Base-by-base conservation (phyloP, 2,797 vertebrate genomes). In the Lutjanus campechanus region DNA sequence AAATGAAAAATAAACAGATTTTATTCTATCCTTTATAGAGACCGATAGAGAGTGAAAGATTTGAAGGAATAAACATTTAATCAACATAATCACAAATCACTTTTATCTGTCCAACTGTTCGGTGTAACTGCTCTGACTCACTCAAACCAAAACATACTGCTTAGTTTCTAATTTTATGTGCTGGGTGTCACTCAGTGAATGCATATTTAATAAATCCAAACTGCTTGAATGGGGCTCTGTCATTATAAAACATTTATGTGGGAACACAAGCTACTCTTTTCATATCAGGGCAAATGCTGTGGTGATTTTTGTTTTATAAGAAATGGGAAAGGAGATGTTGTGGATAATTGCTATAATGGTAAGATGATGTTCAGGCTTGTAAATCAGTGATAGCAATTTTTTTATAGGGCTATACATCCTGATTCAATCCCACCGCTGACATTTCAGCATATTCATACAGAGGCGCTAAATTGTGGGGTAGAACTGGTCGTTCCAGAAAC, bases 261-360 rank as follows among this genome's bases (percentile, higher is more conserved):
- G 36, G 17, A 78, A 83, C 44, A 70, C 8, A 44, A 47, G 56
- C 5, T 19, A 40, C 8, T 43, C 5, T 63, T 68, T 64, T 17
- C 7, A 15, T 4, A 74, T 53, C 19, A n/a, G 41, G 16, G 22
- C 11, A 50, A 75, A 22, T 56, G 36, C 36, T 58, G 8, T 62
- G 16, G 8, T 56, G n/a, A 51, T n/a, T 69, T 22, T 60, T 25
- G 43, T 17, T 11, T 56, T 44, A 40, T 46, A 65, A 41, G 49
- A 46, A 85, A 73, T 68, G 44, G 20, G 74, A 82, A 84, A 53
- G 22, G 62, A 73, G 56, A 81, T 73, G 56, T 76, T 85, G 41
- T 77, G 55, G 36, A 47, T 79, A 65, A 84, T 54, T 79, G 7
- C 64, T 40, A 20, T 77, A 75, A 80, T 50, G 13, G 58, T 17